Evolutionary conservation across 2,113 vertebrate genomes (phyloP), one percentile per base, ranked within the genome.

Genomic region (Castor canadensis): DNA sequence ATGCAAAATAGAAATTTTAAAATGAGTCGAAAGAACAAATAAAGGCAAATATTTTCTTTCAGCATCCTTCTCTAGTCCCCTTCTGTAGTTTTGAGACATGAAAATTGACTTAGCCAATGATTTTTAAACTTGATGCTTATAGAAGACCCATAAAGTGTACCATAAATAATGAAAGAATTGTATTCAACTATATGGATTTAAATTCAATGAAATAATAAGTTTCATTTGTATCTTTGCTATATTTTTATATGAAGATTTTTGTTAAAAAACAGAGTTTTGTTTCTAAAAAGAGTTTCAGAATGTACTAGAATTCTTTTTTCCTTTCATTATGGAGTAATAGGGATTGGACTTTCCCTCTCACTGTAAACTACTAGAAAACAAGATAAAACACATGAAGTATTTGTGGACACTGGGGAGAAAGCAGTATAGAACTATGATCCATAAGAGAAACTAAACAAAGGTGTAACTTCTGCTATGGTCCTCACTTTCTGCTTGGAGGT

Each of bases 221-320:
- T 82, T 49, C 40, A 60, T 17, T 19, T 83, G 32, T 30, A 58
- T 40, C 47, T 82, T 45, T 82, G 71, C 43, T 81, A 1, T 47
- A 15, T 56, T 40, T 76, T 69, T 40, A 30, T 94, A n/a, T 38
- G 86, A 77, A 30, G 66, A 24, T 71, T 88, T 94, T 85, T 62
- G 81, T 88, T 85, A 40, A 80, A 76, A 92, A 87, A 69, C 35
- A 83, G 10, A 56, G 69, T 84, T 93, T 66, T 71, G 17, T 52
- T 67, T 40, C 82, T 94, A 85, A 85, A 89, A 43, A 52, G 45
- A 58, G 32, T 88, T 93, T 94, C n/a, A 15, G 75, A 87, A 84
- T 19, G 66, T 28, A 38, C 32, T 38, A 71, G 26, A 90, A 19
- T 75, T 52, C 28, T 66, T 22, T 86, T 71, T 6, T 26, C 24